A percentile compares a stretch with the other conserved stretches of the same genome.
These are phyloP conservation scores for Leptinotarsa undecemlineata DNA, from an alignment of 1,140 invertebrate species.

Conservation along the genomic window DNA sequence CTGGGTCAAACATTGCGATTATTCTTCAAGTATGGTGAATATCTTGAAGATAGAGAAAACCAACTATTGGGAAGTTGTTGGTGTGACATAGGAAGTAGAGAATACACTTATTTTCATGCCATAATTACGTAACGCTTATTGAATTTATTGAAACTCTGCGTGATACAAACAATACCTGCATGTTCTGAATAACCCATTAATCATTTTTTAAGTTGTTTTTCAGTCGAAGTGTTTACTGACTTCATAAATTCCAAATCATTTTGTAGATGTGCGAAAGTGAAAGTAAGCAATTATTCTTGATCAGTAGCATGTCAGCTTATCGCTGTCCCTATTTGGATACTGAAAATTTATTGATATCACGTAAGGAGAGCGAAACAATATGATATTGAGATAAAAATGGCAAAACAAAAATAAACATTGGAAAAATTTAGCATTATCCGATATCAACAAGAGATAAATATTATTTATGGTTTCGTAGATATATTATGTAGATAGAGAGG, in stretches of 20 bases:
- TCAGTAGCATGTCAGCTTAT: neutral
- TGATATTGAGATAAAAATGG: too few species aligned
- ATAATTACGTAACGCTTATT: neutral
- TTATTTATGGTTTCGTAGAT: too few species aligned
- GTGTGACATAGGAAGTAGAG: neutral
- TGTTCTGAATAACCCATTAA: neutral
- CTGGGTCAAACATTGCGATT: too few species aligned
- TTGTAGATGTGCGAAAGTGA: neutral
- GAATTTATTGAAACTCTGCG: neutral
- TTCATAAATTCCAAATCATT: neutral
- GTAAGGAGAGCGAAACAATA: too few species aligned
- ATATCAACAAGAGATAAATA: too few species aligned
- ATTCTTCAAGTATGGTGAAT: neutral
- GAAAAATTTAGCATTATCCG: too few species aligned
- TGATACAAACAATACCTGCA: neutral
- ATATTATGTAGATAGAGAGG: too few species aligned
- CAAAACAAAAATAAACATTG: too few species aligned
- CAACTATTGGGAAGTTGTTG: too few species aligned
- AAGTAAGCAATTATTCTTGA: neutral
- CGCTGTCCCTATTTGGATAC: too few species aligned
- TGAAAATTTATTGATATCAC: too few species aligned
- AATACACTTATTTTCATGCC: neutral
- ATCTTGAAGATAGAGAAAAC: neutral
- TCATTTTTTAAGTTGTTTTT: constrained; percentile 4
- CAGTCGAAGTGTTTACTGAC: neutral